These are phyloP conservation scores for Sebastiscus tertius DNA, from an alignment of 2,797 vertebrate genomes.

Conservation along the genomic window DNA sequence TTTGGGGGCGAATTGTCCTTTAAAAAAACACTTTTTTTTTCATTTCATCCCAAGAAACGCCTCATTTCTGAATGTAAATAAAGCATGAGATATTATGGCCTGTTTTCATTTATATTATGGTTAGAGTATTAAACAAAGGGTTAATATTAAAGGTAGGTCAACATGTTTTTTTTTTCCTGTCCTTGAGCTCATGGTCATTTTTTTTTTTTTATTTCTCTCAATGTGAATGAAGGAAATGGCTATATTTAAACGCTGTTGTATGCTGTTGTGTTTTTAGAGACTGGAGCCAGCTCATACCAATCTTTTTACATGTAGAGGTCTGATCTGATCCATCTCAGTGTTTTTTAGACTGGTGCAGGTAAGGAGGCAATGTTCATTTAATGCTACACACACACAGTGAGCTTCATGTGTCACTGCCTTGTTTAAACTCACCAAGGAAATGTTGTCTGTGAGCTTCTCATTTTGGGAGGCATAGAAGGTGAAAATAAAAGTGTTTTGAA, in stretches of 20 bases:
- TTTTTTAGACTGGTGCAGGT: slow-evolving; percentile 73
- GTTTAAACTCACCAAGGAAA: slow-evolving; percentile 76
- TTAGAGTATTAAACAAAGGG: slow-evolving; percentile 68
- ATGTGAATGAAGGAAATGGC: slow-evolving; percentile 70
- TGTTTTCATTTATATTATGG: slow-evolving; percentile 76
- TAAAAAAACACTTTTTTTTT: background rate
- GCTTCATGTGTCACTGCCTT: slow-evolving; percentile 75
- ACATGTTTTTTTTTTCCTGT: slow-evolving; percentile 43
- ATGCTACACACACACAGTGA: slow-evolving; percentile 64
- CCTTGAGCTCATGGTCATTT: slow-evolving; percentile 64
- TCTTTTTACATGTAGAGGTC: slow-evolving; percentile 69
- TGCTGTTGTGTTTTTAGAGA: slow-evolving; percentile 72
- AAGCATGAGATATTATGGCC: slow-evolving; percentile 80
- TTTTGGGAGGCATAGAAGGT: slow-evolving; percentile 66
- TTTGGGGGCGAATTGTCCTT: background rate
- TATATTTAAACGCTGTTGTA: slow-evolving; percentile 72
- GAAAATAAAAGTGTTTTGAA: slow-evolving; percentile 81
- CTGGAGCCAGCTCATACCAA: slow-evolving; percentile 55
- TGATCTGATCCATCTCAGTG: slow-evolving; percentile 64
- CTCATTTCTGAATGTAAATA: slow-evolving; percentile 80
- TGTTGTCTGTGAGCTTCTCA: slow-evolving; percentile 75
- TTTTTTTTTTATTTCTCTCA: slow-evolving; percentile 43
- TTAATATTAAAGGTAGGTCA: slow-evolving; percentile 63
- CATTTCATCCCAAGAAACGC: slow-evolving; percentile 35
- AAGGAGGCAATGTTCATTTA: slow-evolving; percentile 67